phyloP scores from a whole-genome alignment of 2,797 vertebrate genomes.

The Momotus momota region DNA sequence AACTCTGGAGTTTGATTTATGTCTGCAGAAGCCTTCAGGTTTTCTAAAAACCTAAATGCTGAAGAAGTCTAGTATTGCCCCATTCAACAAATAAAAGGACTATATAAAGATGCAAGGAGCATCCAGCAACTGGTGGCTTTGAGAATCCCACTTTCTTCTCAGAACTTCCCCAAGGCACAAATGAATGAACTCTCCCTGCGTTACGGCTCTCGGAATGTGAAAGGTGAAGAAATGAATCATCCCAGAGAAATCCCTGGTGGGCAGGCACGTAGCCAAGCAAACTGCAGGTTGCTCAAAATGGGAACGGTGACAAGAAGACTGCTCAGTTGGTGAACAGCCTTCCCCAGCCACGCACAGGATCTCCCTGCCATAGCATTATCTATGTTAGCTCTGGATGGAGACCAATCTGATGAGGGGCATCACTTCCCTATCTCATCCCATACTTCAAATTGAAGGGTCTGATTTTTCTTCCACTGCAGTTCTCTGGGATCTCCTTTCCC shows the following conservation, averaged over 20 bases:
- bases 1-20: background rate
- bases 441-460: background rate
- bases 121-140: background rate
- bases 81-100: background rate
- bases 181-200: background rate
- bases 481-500: background rate
- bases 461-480: background rate
- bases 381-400: background rate
- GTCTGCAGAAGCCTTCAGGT: background rate
- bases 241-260: background rate
- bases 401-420: background rate
- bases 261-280: background rate
- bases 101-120: background rate
- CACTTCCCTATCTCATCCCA: background rate
- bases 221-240: background rate
- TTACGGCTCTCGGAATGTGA: fast-evolving
- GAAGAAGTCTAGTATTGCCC: background rate
- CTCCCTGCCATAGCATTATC: background rate
- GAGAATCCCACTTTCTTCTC: background rate
- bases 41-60: background rate
- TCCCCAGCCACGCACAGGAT: background rate
- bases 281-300: background rate
- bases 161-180: background rate
- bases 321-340: background rate
- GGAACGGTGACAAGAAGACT: background rate